Evolutionary conservation across 2,113 vertebrate genomes (phyloP).

Genomic region (Corydoras sp.): DNA sequence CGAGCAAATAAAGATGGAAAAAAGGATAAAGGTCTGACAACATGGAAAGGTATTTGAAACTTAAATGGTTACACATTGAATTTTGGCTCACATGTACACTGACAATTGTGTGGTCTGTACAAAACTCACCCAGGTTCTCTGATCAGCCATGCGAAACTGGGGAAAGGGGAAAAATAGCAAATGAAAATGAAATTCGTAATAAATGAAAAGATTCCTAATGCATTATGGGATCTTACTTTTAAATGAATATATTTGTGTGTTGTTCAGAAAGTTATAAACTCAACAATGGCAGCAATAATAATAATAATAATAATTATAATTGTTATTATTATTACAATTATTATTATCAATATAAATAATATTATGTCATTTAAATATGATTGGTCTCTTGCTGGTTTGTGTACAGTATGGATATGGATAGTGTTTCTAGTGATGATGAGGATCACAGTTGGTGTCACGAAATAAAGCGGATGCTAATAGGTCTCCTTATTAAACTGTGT

Average conservation of each 20-base stretch:
- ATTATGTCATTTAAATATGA: too few species aligned
- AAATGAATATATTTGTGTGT: not conserved
- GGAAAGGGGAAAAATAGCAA: too few species aligned
- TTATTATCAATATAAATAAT: not conserved
- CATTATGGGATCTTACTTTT: constrained; percentile 21
- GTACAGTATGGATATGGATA: not conserved
- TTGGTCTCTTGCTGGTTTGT: not conserved
- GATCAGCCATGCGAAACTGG: too few species aligned
- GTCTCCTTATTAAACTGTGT: constrained; percentile 67
- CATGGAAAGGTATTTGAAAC: too few species aligned
- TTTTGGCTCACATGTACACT: too few species aligned
- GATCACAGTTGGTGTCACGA: constrained; percentile 61
- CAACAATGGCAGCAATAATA: too few species aligned
- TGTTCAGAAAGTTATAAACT: not conserved
- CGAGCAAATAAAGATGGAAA: too few species aligned
- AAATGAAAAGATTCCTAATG: constrained; percentile 49
- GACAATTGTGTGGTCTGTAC: too few species aligned
- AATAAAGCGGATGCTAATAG: constrained; percentile 71
- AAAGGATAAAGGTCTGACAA: too few species aligned
- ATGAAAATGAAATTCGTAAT: constrained; percentile 60
- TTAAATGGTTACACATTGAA: too few species aligned
- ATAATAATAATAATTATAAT: not conserved
- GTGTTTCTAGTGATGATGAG: constrained; percentile 61
- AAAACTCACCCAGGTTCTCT: too few species aligned
- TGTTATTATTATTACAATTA: too few species aligned